phyloP scores from a whole-genome alignment of 2,888 invertebrate species.

The Pterobdella sp. region DNA sequence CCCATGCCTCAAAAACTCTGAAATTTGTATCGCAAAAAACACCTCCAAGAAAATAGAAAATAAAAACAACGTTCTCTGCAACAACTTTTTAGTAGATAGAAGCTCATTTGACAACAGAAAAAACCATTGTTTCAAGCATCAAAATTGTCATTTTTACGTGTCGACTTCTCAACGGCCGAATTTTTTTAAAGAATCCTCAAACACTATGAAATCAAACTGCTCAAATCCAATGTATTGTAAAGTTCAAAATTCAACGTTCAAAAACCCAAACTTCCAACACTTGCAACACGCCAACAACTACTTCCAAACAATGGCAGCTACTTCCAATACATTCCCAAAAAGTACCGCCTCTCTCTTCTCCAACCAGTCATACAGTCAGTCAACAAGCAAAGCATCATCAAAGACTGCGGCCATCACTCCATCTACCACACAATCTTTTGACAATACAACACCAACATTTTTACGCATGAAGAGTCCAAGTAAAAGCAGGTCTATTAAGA shows the following conservation, averaged over 20 bases:
- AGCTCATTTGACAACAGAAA: background rate
- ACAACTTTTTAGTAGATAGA: background rate
- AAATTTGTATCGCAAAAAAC: background rate
- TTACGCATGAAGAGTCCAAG: background rate
- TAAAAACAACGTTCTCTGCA: background rate
- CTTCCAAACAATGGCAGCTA: too few relatives aligned
- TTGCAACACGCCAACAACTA: too few relatives aligned
- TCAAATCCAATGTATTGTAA: background rate
- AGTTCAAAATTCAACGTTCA: constrained; percentile 1
- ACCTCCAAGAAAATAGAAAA: too few relatives aligned
- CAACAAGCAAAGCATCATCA: background rate
- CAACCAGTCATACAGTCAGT: background rate
- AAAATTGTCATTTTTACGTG: background rate
- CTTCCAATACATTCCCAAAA: constrained; percentile 1
- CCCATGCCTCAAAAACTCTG: background rate
- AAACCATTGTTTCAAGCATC: background rate
- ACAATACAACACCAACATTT: background rate
- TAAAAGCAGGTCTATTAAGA: background rate
- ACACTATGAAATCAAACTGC: background rate
- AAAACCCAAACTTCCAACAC: background rate
- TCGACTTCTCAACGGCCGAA: background rate
- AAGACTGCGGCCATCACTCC: background rate
- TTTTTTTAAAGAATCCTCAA: background rate
- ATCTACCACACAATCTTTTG: background rate
- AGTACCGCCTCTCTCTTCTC: background rate